These are phyloP conservation scores for Andinoacara biseriatus DNA, from an alignment of 2,113 vertebrate species.

Conservation along the genomic window DNA sequence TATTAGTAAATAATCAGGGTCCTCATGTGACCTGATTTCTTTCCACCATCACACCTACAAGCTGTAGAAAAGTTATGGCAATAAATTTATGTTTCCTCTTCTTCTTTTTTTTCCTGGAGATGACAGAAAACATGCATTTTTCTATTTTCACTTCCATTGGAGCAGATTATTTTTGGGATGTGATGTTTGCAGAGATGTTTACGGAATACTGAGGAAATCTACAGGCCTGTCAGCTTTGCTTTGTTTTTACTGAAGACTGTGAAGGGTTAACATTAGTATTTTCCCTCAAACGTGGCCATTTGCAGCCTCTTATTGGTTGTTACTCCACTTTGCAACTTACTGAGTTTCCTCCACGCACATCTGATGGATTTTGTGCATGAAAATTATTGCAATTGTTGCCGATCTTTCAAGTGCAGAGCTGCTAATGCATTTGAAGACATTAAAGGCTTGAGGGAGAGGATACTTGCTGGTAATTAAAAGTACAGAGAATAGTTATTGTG, in stretches of 20 bases:
- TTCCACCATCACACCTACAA: neutral
- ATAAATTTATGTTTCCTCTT: neutral
- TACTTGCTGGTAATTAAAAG: conserved; percentile 17
- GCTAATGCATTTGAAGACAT: conserved; percentile 32
- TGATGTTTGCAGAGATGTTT: conserved; percentile 19
- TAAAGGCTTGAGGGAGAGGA: conserved; percentile 18
- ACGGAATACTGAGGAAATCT: conserved; percentile 30
- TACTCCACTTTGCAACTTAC: conserved; percentile 36
- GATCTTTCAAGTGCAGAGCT: conserved; percentile 37
- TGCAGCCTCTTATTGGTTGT: conserved; percentile 31
- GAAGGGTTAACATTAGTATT: neutral
- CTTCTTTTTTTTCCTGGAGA: neutral
- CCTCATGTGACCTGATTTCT: conserved; percentile 21
- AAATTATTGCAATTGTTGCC: conserved; percentile 43
- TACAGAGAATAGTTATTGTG: neutral
- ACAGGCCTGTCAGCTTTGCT: conserved; percentile 38
- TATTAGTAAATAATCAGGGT: conserved; percentile 25
- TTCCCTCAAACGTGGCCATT: conserved; percentile 33
- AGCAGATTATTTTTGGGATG: conserved; percentile 48
- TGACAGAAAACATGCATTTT: neutral
- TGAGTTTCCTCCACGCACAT: neutral
- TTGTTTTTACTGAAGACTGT: neutral
- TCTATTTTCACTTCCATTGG: conserved; percentile 34
- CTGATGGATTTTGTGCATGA: conserved; percentile 2
- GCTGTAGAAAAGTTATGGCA: neutral